A percentile compares a stretch with the other conserved stretches of the same genome.
These are phyloP conservation scores for Caenorhabditis briggsae DNA, from an alignment of 1,140 invertebrate species.

Conservation along the genomic window DNA sequence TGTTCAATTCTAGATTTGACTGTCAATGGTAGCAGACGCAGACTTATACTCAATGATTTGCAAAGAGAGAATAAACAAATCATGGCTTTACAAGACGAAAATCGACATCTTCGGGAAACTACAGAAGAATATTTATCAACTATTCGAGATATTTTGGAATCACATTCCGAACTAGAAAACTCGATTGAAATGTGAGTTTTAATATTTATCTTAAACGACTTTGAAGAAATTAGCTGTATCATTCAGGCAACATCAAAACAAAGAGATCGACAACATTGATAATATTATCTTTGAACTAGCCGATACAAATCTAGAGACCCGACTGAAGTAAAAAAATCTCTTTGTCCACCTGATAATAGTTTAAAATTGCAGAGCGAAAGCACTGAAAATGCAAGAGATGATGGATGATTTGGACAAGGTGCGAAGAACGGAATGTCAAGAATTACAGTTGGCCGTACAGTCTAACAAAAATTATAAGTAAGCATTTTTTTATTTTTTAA, in stretches of 20 bases:
- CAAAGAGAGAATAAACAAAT: slow-evolving; percentile 48
- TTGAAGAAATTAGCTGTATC: not conserved
- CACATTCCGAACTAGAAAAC: slow-evolving; percentile 5
- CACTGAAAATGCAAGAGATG: slow-evolving; percentile 19
- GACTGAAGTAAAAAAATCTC: not conserved
- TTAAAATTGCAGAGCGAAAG: slow-evolving; percentile 3
- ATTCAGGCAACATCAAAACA: not conserved
- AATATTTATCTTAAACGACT: not conserved
- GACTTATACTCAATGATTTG: slow-evolving; percentile 34
- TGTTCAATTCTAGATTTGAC: not conserved
- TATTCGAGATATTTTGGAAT: slow-evolving; percentile 25
- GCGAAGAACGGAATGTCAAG: slow-evolving; percentile 9
- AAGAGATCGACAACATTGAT: slow-evolving; percentile 8
- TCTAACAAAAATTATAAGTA: slow-evolving; percentile 40
- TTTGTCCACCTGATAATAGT: not conserved
- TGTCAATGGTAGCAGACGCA: not conserved
- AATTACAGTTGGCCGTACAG: slow-evolving; percentile 11
- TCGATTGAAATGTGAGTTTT: slow-evolving; percentile 13
- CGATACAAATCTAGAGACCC: not conserved
- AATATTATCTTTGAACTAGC: slow-evolving; percentile 29
- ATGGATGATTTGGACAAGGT: slow-evolving; percentile 21
- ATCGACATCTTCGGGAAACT: slow-evolving; percentile 26
- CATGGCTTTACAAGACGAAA: slow-evolving; percentile 38
- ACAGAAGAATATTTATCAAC: slow-evolving; percentile 32
- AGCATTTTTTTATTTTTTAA: not conserved